Conservation (phyloP, 2,113 vertebrate genomes). For the Podilymbus podiceps region DNA sequence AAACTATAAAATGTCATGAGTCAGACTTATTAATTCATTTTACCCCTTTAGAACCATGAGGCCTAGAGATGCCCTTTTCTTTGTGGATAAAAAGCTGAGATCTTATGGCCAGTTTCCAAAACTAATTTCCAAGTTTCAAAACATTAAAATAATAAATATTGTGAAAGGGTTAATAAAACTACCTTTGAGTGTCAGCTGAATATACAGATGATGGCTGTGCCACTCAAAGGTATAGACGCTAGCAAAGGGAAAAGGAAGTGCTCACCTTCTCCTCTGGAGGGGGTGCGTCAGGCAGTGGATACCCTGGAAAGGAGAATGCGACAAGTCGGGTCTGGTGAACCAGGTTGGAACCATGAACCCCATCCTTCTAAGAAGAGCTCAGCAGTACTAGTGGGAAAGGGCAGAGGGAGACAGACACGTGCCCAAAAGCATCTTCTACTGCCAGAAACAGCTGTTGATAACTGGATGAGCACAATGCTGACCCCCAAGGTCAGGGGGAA, state of each 20-base stretch:
- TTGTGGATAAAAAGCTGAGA: not conserved
- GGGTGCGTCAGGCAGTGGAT: not conserved
- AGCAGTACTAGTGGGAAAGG: not conserved
- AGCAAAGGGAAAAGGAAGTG: not conserved
- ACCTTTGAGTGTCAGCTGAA: not conserved
- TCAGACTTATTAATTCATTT: not conserved
- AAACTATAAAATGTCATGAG: not conserved
- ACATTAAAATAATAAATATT: not conserved
- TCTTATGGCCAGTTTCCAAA: not conserved
- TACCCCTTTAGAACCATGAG: not conserved
- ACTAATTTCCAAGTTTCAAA: not conserved
- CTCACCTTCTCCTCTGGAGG: not conserved
- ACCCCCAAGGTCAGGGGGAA: not conserved
- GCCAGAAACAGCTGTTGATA: not conserved
- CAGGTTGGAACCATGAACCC: not conserved
- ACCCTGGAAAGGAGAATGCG: not conserved
- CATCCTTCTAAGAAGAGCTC: not conserved
- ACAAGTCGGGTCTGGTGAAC: not conserved
- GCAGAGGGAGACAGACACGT: not conserved
- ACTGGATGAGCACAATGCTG: not conserved
- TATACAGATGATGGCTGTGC: not conserved
- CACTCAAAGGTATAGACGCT: not conserved
- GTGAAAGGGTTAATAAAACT: not conserved
- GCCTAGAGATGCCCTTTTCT: not conserved
- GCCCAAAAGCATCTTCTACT: not conserved